Conservation (phyloP, 2,888 invertebrate species). For the Agriopis marginaria region DNA sequence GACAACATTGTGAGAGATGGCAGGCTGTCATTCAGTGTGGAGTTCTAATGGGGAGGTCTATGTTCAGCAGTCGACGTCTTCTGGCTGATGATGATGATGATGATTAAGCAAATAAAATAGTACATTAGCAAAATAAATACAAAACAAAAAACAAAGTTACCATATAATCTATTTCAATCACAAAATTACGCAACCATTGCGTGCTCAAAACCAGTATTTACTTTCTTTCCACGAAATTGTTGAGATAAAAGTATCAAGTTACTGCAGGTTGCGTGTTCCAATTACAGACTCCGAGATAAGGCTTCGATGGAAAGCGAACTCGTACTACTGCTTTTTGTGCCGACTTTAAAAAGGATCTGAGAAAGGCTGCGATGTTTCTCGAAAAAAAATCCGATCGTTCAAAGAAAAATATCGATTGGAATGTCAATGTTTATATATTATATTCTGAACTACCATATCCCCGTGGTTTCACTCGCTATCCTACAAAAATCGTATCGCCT, state of each 20-base stretch:
- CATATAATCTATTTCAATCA: neutral
- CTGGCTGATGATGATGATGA: no score
- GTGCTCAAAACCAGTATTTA: neutral
- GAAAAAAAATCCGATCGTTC: conserved; percentile 6
- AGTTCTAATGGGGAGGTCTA: no score
- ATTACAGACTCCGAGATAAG: conserved; percentile 28
- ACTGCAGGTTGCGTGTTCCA: conserved; percentile 19
- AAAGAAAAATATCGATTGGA: neutral
- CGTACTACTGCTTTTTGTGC: conserved; percentile 35
- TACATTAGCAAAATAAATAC: no score
- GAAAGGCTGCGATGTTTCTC: conserved; percentile 25
- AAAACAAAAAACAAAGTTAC: no score
- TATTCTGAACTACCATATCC: no score
- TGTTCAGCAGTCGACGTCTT: no score
- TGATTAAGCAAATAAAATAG: no score
- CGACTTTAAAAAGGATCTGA: conserved; percentile 32
- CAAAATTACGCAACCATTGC: conserved; percentile 16
- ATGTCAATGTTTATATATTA: no score
- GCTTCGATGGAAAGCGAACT: conserved; percentile 38
- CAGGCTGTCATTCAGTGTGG: no score
- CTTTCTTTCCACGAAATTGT: conserved; percentile 16
- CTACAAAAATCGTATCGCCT: no score
- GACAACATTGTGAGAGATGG: no score
- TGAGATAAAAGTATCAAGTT: conserved; percentile 10
- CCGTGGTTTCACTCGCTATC: no score